Evolutionary conservation across 2,113 vertebrate genomes (phyloP).

Genomic region (Spilogale gracilis): DNA sequence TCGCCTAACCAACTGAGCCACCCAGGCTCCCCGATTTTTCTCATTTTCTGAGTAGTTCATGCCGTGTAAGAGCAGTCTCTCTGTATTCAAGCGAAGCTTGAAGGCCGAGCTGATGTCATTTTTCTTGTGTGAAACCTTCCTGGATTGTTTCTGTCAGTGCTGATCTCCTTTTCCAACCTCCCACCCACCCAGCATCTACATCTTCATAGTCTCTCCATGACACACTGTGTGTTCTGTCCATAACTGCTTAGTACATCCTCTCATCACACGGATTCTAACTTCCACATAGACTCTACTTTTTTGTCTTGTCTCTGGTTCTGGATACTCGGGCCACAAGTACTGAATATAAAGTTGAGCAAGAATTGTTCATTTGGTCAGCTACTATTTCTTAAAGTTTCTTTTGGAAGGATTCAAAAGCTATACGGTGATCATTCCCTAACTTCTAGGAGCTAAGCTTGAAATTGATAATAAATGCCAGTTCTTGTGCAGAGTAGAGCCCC

Average conservation of each 20-base stretch:
- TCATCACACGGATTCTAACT: background rate
- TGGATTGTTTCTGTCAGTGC: background rate
- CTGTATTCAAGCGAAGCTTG: background rate
- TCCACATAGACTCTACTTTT: background rate
- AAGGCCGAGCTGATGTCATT: background rate
- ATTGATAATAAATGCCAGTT: background rate
- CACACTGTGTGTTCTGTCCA: background rate
- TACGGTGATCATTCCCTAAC: background rate
- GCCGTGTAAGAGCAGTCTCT: background rate
- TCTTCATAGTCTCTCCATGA: background rate
- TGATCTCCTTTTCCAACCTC: background rate
- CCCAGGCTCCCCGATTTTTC: background rate
- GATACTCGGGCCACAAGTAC: background rate
- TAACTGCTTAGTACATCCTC: background rate
- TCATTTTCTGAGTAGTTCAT: background rate
- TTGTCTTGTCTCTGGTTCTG: background rate
- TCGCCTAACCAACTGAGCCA: too few relatives aligned
- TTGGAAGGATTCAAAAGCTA: background rate
- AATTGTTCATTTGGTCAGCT: background rate
- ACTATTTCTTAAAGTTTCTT: background rate
- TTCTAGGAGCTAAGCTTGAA: background rate
- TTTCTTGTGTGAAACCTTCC: background rate
- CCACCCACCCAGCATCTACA: background rate
- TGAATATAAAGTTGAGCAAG: background rate
- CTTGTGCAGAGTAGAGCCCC: background rate